phyloP scores from a whole-genome alignment of 2,888 invertebrate species.

The Strigamia maritima region DNA sequence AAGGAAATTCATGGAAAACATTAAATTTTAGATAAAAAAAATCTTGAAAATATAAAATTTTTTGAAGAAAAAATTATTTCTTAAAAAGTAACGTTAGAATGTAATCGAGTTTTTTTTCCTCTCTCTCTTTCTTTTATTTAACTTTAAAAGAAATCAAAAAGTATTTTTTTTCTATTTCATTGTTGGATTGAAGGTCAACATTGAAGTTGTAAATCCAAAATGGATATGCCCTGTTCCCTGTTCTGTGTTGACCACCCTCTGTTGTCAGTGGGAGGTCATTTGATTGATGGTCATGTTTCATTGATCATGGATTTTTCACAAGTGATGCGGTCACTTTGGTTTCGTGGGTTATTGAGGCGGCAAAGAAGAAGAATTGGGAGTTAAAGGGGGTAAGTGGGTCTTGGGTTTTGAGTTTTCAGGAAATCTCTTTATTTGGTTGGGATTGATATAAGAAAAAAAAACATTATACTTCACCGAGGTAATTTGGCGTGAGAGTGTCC shows the following conservation, averaged over 20 bases:
- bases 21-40: too few relatives aligned
- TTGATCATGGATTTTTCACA: neutral
- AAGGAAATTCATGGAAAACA: too few relatives aligned
- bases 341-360: neutral
- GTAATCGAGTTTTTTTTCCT: too few relatives aligned
- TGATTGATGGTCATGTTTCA: constrained; percentile 15
- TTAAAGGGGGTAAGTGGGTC: neutral
- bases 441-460: neutral
- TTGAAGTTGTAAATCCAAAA: neutral
- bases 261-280: neutral
- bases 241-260: neutral
- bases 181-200: neutral
- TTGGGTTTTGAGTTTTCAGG: neutral
- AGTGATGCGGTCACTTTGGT: constrained; percentile 5
- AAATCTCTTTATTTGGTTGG: neutral
- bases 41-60: too few relatives aligned
- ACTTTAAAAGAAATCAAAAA: neutral
- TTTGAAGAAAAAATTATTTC: too few relatives aligned
- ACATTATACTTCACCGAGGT: neutral
- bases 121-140: too few relatives aligned
- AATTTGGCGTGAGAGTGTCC: neutral
- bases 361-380: neutral
- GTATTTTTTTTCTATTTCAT: neutral
- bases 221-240: neutral
- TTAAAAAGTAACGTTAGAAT: too few relatives aligned